Evolutionary conservation across 2,888 invertebrate genomes (phyloP), one percentile per base, ranked within the genome.

Genomic region (Watsonalla cultraria): DNA sequence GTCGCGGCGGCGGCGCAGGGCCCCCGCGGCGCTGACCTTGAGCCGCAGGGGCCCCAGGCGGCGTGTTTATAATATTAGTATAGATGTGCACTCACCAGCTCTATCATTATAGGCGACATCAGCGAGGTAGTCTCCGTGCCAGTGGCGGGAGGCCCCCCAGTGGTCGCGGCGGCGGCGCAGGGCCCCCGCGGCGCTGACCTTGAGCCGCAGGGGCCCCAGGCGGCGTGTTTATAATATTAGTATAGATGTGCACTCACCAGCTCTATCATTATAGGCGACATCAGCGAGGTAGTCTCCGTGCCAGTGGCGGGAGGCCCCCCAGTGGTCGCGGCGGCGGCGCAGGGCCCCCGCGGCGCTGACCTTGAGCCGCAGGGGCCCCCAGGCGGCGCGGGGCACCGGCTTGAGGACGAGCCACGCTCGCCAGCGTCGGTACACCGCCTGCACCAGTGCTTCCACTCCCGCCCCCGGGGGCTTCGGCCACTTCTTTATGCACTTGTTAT

Each of bases 401-500:
- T 92, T 91, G n/a, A 99, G 92, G 53, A 96, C 93, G 93, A 96
- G 96, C 84, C 92, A 94, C 0, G 98, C 98, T 55, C 97, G 92
- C 98, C 98, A 99, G 64, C 95, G 92, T n/a, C 94, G 92, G 74
- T 92, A 95, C 11, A 95, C 93, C 4, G 64, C 77, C 61, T 70
- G 73, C 15, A 92, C 80, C 2, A 92, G 86, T 11, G 94, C 92
- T 0, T 93, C 93, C 13, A 91, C 81, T 48, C 93, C 90, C 0
- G 96, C 92, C 0, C 95, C 93, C 24, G 94, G 92, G 6, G 97
- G 95, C 0, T 88, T 80, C 0, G 98, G 98, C 99, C 99, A 99
- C 45, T 90, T 87, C 24, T 52, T 47, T 48, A 89, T 62, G 2
- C 72, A 52, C 58, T 80, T 80, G 58, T 79, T 70, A 63, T 76